Base-by-base conservation (phyloP, 92 coral and sea anemone genomes). In the Parazoanthus darwini region DNA sequence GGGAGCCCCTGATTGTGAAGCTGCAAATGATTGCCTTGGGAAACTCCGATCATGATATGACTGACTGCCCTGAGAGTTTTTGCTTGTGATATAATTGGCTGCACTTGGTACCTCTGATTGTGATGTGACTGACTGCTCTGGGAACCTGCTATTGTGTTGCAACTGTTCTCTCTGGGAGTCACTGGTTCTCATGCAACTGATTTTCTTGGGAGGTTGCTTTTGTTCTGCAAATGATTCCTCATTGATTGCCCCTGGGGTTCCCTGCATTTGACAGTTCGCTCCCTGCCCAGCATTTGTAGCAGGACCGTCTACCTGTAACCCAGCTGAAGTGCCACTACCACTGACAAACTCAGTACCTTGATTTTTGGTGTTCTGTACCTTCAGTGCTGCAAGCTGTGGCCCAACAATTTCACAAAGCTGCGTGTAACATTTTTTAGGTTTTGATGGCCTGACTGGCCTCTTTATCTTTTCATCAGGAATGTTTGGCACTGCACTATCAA, bases 361-460 rank as follows among this genome's bases (percentile, higher is more conserved):
- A 23, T 74, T 50, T 84, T 46, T 46, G n/a, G 75, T 23, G 5
- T 84, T 50, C 42, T 44, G 67, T 14, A 70, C 78, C 70, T 89
- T 85, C 50, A 94, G 20, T 23, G 63, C 89, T 23, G 95, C 91
- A 8, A 95, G 89, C 89, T 93, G 82, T 4, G 96, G 91, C 0
- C 93, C 94, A 5, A 91, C 75, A 20, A 85, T 8, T 39, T 85
- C 90, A 25, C 93, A 91, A 77, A 91, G 88, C n/a, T 76, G 85
- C 23, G 72, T 74, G 82, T 93, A 93, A 74, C 92, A 92, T 11
- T 92, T 82, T 43, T 85, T 82, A 20, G 54, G 81, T 48, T 86
- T 86, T 68, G 77, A 15, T 26, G 50, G 39, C 22, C 72, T 72
- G 8, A 70, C 67, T 18, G 87, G 79, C 25, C 36, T 25, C 68